These are phyloP conservation scores for Jacana jacana DNA, from an alignment of 2,113 vertebrate species.

Conservation along the genomic window DNA sequence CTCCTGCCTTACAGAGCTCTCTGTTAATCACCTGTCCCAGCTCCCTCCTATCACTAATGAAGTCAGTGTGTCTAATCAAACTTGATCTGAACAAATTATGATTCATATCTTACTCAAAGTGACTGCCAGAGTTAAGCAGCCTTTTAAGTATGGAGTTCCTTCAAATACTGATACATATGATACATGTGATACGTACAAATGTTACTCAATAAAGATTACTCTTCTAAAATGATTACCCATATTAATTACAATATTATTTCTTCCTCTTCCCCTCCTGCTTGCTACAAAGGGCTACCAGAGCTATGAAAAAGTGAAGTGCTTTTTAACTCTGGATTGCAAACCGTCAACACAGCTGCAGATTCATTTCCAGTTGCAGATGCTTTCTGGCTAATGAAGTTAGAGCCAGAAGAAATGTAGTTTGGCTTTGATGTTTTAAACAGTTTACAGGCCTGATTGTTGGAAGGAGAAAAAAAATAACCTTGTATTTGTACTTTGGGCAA, in stretches of 20 bases:
- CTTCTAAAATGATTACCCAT: background rate
- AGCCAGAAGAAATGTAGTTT: conserved; percentile 35
- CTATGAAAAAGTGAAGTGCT: background rate
- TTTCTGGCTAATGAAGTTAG: conserved; percentile 47
- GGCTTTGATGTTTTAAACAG: conserved; percentile 40
- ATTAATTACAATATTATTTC: background rate
- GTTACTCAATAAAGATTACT: background rate
- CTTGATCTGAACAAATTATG: background rate
- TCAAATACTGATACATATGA: background rate
- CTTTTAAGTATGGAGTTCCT: background rate
- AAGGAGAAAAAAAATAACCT: background rate
- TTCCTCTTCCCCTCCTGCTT: background rate
- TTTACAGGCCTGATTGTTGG: conserved; percentile 17
- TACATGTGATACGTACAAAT: background rate
- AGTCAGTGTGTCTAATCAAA: background rate
- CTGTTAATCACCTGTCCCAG: background rate
- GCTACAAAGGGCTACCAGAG: background rate
- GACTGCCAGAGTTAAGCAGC: background rate
- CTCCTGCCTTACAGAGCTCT: background rate
- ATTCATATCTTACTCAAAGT: background rate
- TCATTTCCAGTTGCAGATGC: conserved; percentile 50
- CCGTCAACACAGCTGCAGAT: conserved; percentile 61
- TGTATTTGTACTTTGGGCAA: conserved; percentile 50
- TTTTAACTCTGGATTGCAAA: conserved; percentile 33
- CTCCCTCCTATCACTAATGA: background rate